Evolutionary conservation across 2,888 invertebrate species (phyloP), one percentile per base, ranked within the genome.

Genomic region (Cheilosia vulpina): DNA sequence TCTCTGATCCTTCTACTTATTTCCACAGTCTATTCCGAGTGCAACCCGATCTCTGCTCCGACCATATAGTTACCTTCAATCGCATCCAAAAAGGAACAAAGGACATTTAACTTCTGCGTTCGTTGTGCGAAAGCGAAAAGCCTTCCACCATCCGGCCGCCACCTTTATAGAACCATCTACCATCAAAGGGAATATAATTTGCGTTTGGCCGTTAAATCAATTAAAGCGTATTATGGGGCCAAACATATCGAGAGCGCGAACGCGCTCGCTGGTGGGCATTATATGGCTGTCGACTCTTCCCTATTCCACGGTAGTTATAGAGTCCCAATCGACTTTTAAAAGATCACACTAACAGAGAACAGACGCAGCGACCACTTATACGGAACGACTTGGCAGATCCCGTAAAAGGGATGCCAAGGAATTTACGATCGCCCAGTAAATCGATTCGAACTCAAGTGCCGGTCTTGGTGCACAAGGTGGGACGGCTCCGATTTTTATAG

Each of bases 261-360:
- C 57, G 62, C 60, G 62, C 71, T 31, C 17, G 68, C 62, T 2
- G 24, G 24, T 81, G 85, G 71, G 76, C 81, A 65, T 68, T n/a
- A 45, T n/a, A 45, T 60, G 66, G 66, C 60, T 76, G 52, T 52
- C 60, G 53, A 81, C 63, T 81, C 34, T 11, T 34, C 34, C 11
- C 81, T 68, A 76, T 85, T 85, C 85, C 81, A 85, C 85, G 85
- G 85, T 85, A 81, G 85, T 85, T 85, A 85, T 62, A 72, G 76
- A 66, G 68, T 72, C 85, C 62, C 81, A 85, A 85, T 81, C 76
- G 85, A 77, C 85, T 85, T 81, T 85, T 81, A 19, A 77, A 85
- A 85, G 71, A 85, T 85, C 81, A 81, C 85, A 84, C 80, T 58
- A 66, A 47, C 69, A 69, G 53, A 27, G 31, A 31, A 9, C 31